Base-by-base conservation (phyloP, 2,888 invertebrate species). In the Apamea sordens region DNA sequence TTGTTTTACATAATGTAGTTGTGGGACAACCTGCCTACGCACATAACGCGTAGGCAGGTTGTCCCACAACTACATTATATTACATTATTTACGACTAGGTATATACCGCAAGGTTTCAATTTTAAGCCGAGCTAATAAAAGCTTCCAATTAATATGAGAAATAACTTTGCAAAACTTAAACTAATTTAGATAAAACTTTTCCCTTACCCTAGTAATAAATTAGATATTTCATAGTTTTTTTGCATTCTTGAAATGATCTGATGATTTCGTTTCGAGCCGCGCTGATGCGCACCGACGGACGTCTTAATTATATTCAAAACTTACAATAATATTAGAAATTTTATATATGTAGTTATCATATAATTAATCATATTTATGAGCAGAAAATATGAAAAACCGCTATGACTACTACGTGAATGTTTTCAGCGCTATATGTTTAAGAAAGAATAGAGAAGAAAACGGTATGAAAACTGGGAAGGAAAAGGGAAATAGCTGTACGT, bases 311-410 rank as follows among this genome's bases (percentile, higher is more conserved):
- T 36, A 64, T 64, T 56, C 11, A 11, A 53, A 63, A 10, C 6
- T 44, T 59, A 53, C n/a, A 69, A 64, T 79, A n/a, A 44, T 64
- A 53, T 44, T 69, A 69, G 36, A 77, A 77, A 77, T 18, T 64
- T 18, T 76, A 21, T 50, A 1, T 24, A 32, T 32, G 32, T 32
- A 76, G 1, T 32, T 18, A 18, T 61, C n/a, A 36, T 21, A 61
- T 2, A 28, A 50, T 36, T 28, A 61, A 13, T 28, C 6, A 21
- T 11, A 63, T 28, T 41, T 50, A 77, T 15, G 7, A 10, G 24
- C 15, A 56, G 41, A 64, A 64, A 64, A 50, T 53, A 24, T 64
- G 24, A 36, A n/a, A 13, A 47, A 28, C 6, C 11, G 21, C 2
- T 3, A 8, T 24, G 64, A 63, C 2, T 53, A 8, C 21, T 53